phyloP scores from a whole-genome alignment of 2,888 invertebrate species.

The Ophion ellenae region DNA sequence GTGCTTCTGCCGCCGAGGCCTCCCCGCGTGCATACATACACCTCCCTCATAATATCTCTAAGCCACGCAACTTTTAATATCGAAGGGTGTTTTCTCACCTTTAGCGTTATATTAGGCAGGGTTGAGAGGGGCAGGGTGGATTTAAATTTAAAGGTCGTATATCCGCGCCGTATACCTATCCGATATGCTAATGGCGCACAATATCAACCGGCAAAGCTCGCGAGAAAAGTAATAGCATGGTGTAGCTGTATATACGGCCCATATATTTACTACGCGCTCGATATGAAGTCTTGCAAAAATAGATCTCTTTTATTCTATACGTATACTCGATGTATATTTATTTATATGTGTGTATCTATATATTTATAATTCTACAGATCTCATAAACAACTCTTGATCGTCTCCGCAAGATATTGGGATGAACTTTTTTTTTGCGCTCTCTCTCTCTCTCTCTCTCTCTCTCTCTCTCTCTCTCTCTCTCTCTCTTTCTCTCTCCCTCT shows the following conservation, averaged over 20 bases:
- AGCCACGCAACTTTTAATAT: slow-evolving; percentile 82
- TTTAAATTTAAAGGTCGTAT: slow-evolving; percentile 80
- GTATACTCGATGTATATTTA: neutral
- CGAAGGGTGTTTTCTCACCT: slow-evolving; percentile 82
- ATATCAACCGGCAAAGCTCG: slow-evolving; percentile 70
- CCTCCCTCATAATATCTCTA: slow-evolving; percentile 76
- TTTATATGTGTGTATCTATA: neutral
- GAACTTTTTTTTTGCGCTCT: neutral
- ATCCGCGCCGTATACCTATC: slow-evolving; percentile 74
- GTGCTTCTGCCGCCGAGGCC: slow-evolving; percentile 40
- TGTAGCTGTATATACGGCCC: slow-evolving; percentile 15
- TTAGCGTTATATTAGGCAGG: slow-evolving; percentile 76
- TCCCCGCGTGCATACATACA: slow-evolving; percentile 31
- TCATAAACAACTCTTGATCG: slow-evolving; percentile 59
- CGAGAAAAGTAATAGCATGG: slow-evolving; percentile 15
- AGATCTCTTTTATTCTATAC: neutral
- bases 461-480: neutral
- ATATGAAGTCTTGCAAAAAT: slow-evolving; percentile 54
- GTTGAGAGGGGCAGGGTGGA: slow-evolving; percentile 49
- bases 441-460: neutral
- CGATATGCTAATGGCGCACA: slow-evolving; percentile 80
- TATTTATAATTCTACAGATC: slow-evolving; percentile 40
- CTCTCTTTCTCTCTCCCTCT: no score
- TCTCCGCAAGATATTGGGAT: slow-evolving; percentile 10
- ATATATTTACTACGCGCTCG: slow-evolving; percentile 34